Evolutionary conservation across 2,888 invertebrate species (phyloP).

Genomic region (Diarsia dahlii): DNA sequence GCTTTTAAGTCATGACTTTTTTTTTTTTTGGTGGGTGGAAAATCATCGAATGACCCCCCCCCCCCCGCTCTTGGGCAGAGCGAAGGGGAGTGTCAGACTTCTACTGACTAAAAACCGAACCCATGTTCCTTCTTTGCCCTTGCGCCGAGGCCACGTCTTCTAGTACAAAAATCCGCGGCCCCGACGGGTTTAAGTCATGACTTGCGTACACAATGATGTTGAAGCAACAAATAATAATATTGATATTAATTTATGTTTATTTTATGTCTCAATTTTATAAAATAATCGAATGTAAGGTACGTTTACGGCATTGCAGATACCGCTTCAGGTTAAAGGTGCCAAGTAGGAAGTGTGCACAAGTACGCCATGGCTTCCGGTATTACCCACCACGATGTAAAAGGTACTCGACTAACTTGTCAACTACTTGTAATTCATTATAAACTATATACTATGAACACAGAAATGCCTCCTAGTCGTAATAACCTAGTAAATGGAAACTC

Average conservation of each 20-base stretch:
- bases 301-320: conserved; percentile 54
- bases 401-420: conserved; percentile 56
- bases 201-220: background rate
- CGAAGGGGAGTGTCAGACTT: too few species aligned
- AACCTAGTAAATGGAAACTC: conserved; percentile 27
- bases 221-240: background rate
- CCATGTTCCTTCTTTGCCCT: too few species aligned
- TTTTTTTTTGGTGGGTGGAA: too few species aligned
- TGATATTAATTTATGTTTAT: conserved; percentile 5
- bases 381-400: conserved; percentile 72
- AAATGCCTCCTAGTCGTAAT: conserved; percentile 31
- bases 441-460: conserved; percentile 22
- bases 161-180: too few species aligned
- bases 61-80: too few species aligned
- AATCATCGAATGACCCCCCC: too few species aligned
- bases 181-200: too few species aligned
- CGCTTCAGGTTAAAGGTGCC: conserved; percentile 72
- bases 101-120: too few species aligned
- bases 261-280: conserved; percentile 36
- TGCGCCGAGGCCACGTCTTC: too few species aligned
- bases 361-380: conserved; percentile 71
- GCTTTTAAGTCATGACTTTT: background rate
- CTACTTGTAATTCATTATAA: conserved; percentile 53
- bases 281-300: conserved; percentile 36
- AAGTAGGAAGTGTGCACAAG: conserved; percentile 73